Percentiles rank a stretch among this genome's conserved stretches.
Evolutionary conservation across 2,888 invertebrate species (phyloP).

Genomic region (Hirtodrosophila alboralis): DNA sequence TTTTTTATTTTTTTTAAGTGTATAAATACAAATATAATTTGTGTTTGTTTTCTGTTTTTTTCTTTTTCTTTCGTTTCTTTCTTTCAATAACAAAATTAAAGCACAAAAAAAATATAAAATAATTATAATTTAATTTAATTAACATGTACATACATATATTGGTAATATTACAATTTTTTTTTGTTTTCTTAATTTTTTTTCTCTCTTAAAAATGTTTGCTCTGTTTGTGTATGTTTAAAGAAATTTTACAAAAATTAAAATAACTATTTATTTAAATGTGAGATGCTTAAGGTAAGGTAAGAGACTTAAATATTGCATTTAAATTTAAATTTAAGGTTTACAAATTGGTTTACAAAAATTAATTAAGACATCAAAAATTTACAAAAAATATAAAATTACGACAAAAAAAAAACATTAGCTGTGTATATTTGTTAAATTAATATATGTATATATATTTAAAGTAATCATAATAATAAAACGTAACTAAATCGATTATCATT

Average conservation of each 20-base stretch:
- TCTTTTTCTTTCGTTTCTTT: conserved; percentile 27
- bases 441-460: conserved; percentile 4
- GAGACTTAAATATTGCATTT: conserved; percentile 60
- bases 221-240: conserved; percentile 18
- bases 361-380: conserved; percentile 16
- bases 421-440: conserved; percentile 12
- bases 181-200: no score
- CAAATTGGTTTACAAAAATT: conserved; percentile 20
- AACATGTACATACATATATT: conserved; percentile 28
- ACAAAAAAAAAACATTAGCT: conserved; percentile 22
- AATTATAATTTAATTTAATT: conserved; percentile 41
- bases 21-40: conserved; percentile 74
- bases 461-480: conserved; percentile 27
- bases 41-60: conserved; percentile 40
- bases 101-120: conserved; percentile 56
- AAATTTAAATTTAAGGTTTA: conserved; percentile 38
- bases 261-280: conserved; percentile 5
- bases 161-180: no score
- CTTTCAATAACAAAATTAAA: conserved; percentile 67
- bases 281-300: conserved; percentile 53
- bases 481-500: conserved; percentile 56
- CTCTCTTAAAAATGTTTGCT: conserved; percentile 50
- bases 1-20: conserved; percentile 66
- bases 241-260: conserved; percentile 4
- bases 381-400: conserved; percentile 17